Conservation (phyloP, 37 sponge, comb jelly and placozoan genomes). For the Chondrosia reniformis region DNA sequence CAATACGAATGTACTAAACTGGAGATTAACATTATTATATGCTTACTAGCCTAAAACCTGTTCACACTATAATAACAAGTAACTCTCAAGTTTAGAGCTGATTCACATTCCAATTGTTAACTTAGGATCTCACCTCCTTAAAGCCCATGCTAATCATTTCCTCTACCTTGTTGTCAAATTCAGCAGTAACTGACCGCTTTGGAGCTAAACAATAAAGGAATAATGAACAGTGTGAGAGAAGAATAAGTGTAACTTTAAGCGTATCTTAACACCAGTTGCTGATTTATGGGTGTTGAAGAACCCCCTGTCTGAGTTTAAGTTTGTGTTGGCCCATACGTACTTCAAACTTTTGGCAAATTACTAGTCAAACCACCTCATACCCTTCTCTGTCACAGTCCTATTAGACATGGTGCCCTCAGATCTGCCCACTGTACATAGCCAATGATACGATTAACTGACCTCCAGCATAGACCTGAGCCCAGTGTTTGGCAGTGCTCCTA, state of each 20-base stretch:
- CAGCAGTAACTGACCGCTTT: background rate
- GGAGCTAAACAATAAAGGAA: background rate
- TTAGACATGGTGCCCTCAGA: background rate
- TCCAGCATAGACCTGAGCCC: slow-evolving; percentile 92
- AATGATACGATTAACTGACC: slow-evolving; percentile 33
- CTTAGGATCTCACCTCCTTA: slow-evolving; percentile 10
- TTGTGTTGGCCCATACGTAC: background rate
- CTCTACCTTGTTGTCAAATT: background rate
- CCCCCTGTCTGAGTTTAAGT: too few species aligned
- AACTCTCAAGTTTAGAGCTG: too few species aligned
- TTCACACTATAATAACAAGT: too few species aligned
- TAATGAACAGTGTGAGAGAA: background rate
- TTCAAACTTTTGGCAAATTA: background rate
- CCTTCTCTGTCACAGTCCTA: background rate
- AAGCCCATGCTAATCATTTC: slow-evolving; percentile 13
- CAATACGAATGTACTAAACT: too few species aligned
- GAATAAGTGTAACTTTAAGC: too few species aligned
- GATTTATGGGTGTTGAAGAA: too few species aligned
- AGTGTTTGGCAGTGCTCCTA: slow-evolving; percentile 85
- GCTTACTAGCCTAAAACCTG: too few species aligned
- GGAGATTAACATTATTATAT: too few species aligned
- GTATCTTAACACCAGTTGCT: too few species aligned
- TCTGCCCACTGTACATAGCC: background rate
- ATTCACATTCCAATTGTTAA: too few species aligned
- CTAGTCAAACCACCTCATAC: background rate